phyloP scores from a whole-genome alignment of 2,888 invertebrate genomes.

The Leptura quadrifasciata region DNA sequence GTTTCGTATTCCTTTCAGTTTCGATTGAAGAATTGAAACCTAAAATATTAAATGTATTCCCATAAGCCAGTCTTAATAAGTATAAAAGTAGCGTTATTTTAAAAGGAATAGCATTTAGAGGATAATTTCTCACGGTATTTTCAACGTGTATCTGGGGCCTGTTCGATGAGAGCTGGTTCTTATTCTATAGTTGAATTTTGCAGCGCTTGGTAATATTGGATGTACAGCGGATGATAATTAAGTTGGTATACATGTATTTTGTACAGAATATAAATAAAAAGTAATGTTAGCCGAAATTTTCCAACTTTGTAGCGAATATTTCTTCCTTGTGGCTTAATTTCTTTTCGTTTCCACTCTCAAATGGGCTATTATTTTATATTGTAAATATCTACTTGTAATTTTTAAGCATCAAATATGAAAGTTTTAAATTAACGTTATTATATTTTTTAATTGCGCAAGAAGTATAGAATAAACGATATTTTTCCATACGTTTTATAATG shows the following conservation, averaged over 20 bases:
- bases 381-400: conserved; percentile 24
- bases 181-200: conserved; percentile 16
- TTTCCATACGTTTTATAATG: conserved; percentile 47
- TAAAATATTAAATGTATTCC: not conserved
- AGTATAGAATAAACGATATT: conserved; percentile 40
- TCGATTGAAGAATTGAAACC: conserved; percentile 5
- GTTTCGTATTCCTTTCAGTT: not conserved
- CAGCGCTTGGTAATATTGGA: conserved; percentile 12
- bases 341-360: not conserved
- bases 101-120: not conserved
- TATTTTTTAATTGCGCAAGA: conserved; percentile 47
- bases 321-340: not conserved
- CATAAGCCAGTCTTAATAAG: not conserved
- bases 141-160: not conserved
- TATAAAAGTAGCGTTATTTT: not conserved
- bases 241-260: conserved; percentile 35
- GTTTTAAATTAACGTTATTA: conserved; percentile 37
- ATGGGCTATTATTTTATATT: conserved; percentile 8
- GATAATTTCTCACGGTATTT: not conserved
- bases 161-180: not conserved
- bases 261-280: conserved; percentile 48
- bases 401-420: conserved; percentile 9
- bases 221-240: conserved; percentile 8
- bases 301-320: conserved; percentile 35
- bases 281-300: conserved; percentile 46